Evolutionary conservation across 1,140 invertebrate genomes (phyloP).

Genomic region (Orchesella cincta): DNA sequence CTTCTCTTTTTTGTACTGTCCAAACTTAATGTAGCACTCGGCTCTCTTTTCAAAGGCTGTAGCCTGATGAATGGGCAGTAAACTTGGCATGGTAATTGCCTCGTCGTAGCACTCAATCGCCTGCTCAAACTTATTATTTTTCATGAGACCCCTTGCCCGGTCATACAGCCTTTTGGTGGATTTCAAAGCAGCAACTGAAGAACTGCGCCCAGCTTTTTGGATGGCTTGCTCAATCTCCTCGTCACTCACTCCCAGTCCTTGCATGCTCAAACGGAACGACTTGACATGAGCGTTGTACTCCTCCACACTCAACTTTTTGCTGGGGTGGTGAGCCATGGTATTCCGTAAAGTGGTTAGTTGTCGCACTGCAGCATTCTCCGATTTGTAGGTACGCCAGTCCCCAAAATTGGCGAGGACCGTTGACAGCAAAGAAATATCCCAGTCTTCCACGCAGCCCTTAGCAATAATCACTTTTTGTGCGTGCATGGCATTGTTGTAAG

Average conservation of each 20-base stretch:
- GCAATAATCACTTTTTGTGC: neutral
- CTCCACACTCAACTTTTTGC: neutral
- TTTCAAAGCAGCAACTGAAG: neutral
- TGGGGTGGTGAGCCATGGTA: neutral
- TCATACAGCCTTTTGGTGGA: neutral
- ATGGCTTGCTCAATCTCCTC: neutral
- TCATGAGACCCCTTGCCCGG: neutral
- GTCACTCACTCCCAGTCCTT: neutral
- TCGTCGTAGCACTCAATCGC: neutral
- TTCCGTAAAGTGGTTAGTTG: neutral
- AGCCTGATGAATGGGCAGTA: neutral
- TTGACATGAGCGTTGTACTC: neutral
- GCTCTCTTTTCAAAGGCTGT: neutral
- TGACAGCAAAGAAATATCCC: neutral
- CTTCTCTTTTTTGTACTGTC: too few relatives aligned
- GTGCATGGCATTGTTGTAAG: neutral
- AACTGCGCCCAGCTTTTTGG: neutral
- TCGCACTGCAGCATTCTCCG: neutral
- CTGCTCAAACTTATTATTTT: neutral
- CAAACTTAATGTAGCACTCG: neutral
- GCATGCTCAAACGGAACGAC: neutral
- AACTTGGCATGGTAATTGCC: neutral
- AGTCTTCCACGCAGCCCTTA: neutral
- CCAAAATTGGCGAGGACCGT: neutral
- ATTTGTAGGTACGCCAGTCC: neutral